Evolutionary conservation across 2,113 vertebrate genomes (phyloP).

Genomic region (Elanus axillaris): DNA sequence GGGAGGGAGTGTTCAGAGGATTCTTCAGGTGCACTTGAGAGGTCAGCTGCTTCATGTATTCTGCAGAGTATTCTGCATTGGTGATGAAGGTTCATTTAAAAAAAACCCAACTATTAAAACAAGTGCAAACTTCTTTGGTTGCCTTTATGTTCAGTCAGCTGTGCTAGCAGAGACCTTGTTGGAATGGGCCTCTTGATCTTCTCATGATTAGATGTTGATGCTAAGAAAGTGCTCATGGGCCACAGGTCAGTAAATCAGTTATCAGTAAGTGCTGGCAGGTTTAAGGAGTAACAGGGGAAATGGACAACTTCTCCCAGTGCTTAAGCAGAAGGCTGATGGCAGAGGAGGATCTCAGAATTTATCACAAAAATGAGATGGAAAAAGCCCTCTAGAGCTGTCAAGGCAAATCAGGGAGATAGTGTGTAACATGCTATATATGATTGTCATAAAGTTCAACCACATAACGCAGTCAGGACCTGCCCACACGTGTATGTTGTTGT

Average conservation of each 20-base stretch:
- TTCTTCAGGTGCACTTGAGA: not conserved
- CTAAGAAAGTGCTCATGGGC: not conserved
- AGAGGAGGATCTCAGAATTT: not conserved
- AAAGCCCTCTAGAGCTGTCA: not conserved
- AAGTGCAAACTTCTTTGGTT: not conserved
- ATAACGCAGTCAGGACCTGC: not conserved
- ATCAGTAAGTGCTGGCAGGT: not conserved
- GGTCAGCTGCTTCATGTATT: not conserved
- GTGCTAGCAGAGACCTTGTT: not conserved
- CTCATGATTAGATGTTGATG: not conserved
- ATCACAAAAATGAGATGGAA: not conserved
- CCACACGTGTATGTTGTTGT: not conserved
- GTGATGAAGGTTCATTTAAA: not conserved
- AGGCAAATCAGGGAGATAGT: not conserved
- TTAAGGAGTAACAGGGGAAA: not conserved
- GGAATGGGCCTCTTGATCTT: not conserved
- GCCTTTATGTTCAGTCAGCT: not conserved
- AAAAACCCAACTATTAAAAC: not conserved
- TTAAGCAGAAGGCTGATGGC: not conserved
- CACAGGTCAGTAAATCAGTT: not conserved
- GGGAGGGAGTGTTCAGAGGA: not conserved
- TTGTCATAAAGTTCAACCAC: not conserved
- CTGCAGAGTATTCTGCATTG: not conserved
- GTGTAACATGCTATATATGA: not conserved
- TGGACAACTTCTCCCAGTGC: not conserved